Conservation (phyloP, 2,888 invertebrate species). For the Lydus trimaculatus region DNA sequence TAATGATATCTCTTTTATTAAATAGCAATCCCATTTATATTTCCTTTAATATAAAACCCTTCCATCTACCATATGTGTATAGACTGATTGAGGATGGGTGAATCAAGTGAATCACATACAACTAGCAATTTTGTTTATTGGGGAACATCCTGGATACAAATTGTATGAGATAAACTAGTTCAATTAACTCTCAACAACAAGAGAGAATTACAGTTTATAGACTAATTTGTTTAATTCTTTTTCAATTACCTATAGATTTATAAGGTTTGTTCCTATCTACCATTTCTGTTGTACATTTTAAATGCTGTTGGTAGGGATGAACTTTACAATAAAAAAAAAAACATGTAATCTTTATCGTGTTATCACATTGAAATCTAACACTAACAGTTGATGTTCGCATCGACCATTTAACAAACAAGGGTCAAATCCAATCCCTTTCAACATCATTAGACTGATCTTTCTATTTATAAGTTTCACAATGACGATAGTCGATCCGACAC, state of each 20-base stretch:
- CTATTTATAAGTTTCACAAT: neutral
- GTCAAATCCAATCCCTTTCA: neutral
- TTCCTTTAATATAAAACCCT: neutral
- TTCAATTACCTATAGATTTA: too few species aligned
- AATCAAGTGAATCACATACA: neutral
- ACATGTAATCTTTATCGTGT: neutral
- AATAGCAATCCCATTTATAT: neutral
- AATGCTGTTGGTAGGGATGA: too few species aligned
- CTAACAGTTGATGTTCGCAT: neutral
- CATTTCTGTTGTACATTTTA: too few species aligned
- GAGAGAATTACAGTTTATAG: neutral
- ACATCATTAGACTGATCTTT: neutral
- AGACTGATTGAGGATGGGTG: neutral
- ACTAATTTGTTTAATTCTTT: neutral
- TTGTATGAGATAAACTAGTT: neutral
- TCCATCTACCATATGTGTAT: neutral
- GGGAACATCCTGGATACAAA: neutral
- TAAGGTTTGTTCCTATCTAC: too few species aligned
- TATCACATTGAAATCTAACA: neutral
- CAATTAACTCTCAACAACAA: neutral
- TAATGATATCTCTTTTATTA: neutral
- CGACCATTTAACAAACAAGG: neutral
- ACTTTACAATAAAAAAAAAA: too few species aligned
- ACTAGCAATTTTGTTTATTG: conserved; percentile 1
- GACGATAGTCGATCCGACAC: neutral